Percentiles rank a stretch among this genome's conserved stretches.
Evolutionary conservation across 2,888 invertebrate genomes (phyloP).

Genomic region (Gisinianus flammeolus): DNA sequence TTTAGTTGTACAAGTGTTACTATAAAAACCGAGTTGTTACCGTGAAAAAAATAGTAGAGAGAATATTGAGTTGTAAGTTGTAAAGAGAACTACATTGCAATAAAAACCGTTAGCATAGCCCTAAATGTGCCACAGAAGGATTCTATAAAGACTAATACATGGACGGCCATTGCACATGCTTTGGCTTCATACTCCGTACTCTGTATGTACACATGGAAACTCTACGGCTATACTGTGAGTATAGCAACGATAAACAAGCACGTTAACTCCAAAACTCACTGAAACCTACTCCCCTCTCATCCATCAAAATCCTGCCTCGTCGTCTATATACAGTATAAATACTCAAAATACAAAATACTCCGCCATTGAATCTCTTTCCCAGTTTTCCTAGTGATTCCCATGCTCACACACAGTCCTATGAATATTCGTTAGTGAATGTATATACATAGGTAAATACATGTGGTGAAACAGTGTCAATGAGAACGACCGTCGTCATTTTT

Average conservation of each 20-base stretch:
- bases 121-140: constrained; percentile 40
- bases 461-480: no score
- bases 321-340: no score
- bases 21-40: not conserved
- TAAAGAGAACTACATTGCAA: constrained; percentile 35
- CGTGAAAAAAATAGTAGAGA: not conserved
- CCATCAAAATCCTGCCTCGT: not conserved
- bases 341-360: no score
- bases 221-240: not conserved
- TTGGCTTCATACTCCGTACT: not conserved
- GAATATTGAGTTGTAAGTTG: constrained; percentile 31
- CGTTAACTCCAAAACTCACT: not conserved
- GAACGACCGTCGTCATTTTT: no score
- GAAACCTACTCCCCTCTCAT: not conserved
- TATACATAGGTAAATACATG: no score
- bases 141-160: constrained; percentile 32
- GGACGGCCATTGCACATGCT: constrained; percentile 20
- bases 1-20: constrained; percentile 19
- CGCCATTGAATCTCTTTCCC: not conserved
- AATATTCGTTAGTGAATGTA: no score
- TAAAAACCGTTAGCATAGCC: constrained; percentile 39
- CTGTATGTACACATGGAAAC: not conserved
- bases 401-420: no score
- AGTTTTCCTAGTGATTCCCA: not conserved
- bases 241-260: not conserved